phyloP scores from a whole-genome alignment of 2,113 vertebrate genomes.

The Mugil cephalus region DNA sequence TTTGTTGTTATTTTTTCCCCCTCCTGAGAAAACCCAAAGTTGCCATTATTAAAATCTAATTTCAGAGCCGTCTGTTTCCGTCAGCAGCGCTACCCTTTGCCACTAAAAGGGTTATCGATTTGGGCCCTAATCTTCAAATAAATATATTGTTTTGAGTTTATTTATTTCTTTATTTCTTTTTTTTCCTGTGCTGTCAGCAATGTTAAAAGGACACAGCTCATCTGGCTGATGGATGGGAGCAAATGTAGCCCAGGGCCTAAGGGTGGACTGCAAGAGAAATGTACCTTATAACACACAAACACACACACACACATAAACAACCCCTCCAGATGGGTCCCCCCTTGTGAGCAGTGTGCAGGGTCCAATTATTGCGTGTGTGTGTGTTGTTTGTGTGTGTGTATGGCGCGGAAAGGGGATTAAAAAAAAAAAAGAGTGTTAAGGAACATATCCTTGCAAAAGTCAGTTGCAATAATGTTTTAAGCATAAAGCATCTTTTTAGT shows the following conservation, averaged over 20 bases:
- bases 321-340: constrained; percentile 77
- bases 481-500: constrained; percentile 15
- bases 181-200: constrained; percentile 75
- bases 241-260: constrained; percentile 76
- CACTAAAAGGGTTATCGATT: constrained; percentile 82
- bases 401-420: not conserved
- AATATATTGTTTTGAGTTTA: constrained; percentile 78
- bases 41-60: constrained; percentile 79
- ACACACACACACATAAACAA: constrained; percentile 71
- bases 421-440: constrained; percentile 16
- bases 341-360: constrained; percentile 68
- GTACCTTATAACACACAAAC: constrained; percentile 72
- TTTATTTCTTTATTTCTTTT: constrained; percentile 34
- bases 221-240: constrained; percentile 78
- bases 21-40: constrained; percentile 63
- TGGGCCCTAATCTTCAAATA: constrained; percentile 82
- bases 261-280: constrained; percentile 75
- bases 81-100: constrained; percentile 67
- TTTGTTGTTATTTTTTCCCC: not conserved
- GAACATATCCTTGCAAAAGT: constrained; percentile 25
- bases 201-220: constrained; percentile 83
- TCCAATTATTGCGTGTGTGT: constrained; percentile 64
- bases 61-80: constrained; percentile 71
- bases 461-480: constrained; percentile 8
- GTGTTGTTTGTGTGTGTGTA: constrained; percentile 2